Evolutionary conservation across 37 sponge, comb jelly and placozoan species (phyloP), one percentile per base, ranked within the genome.

Genomic region (Ianthella basta): DNA sequence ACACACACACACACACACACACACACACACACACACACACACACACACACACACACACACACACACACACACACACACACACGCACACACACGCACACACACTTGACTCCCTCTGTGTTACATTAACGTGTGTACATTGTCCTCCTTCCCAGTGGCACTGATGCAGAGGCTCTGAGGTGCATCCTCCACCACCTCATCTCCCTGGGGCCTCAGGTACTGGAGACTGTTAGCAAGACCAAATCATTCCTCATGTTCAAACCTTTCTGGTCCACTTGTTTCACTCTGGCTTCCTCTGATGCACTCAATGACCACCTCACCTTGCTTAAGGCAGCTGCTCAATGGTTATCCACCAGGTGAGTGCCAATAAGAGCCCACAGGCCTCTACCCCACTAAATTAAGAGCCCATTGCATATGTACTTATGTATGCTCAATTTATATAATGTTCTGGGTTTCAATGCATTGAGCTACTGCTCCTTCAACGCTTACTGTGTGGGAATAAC

Each of bases 281-380:
- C 89, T 5, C 84, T 92, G 75, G 93, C 87, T 0, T 84, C 85
- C 77, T 75, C 81, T 0, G 74, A 83, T 15, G 33, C 69, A 54
- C 56, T 83, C n/a, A 60, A 81, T 10, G 94, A 91, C 15, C 94
- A 91, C 74, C 65, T 90, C 15, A 38, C 70, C 4, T 77, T 94
- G 15, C 82, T 65, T 40, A 77, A 79, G 34, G 79, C 86, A n/a
- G 92, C 86, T 0, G 81, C 75, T n/a, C 24, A 80, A 10, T 94
- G 92, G 91, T 72, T 94, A 5, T 85, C 90, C 0, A 23, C 14
- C 5, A 87, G 87, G 78, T 75, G n/a, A 40, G 78, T 72, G 19
- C 40, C 41, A 34, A 35, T 69, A 44, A 44, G 50, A 44, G 50
- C 50, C 8, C 8, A 44, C 8, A 8, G 50, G 50, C 50, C 50